Evolutionary conservation across 2,797 vertebrate species (phyloP), one percentile per base, ranked within the genome.

Genomic region (Sarcophilus harrisii): DNA sequence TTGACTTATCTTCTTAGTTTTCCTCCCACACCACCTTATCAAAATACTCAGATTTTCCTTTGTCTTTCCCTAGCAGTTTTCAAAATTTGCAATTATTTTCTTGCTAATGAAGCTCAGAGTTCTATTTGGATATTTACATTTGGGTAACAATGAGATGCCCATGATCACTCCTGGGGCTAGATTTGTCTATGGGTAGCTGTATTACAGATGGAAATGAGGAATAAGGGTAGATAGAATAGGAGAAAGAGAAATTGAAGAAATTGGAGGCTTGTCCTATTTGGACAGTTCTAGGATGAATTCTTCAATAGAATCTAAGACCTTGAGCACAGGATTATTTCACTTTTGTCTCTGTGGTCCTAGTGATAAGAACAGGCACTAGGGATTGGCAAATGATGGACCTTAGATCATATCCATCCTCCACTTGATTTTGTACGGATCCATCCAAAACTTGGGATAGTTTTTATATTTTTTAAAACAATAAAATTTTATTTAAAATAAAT

Each of bases 111-210:
- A 27, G 3, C 24, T 45, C 21, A 27, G 73, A 30, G 49, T 54
- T 92, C 49, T 62, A 52, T 59, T 90, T 90, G 28, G 90, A 0
- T 94, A 5, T 60, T 95, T 57, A 45, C 89, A 14, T 95, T 92
- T 92, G 92, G 38, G 14, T n/a, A 95, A 93, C 66, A 90, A 0
- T 1, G 52, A 91, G 58, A 21, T 60, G 30, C 9, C 24, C 29
- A 52, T 38, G 81, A 89, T 12, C 38, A 29, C 9, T 38, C 8
- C 27, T 92, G 52, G 16, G 49, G n/a, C 21, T 45, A 11, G 9
- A 27, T 87, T 87, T 11, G 8, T 45, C 38, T 87, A 1, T 27
- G 66, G 38, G 16, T 27, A 45, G 21, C 38, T 87, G 0, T 87
- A 87, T 14, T 87, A 21, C 24, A 87, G 87, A 49, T 45, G 21